These are phyloP conservation scores for Argyrosomus regius DNA, from an alignment of 2,797 vertebrate genomes.

Conservation along the genomic window DNA sequence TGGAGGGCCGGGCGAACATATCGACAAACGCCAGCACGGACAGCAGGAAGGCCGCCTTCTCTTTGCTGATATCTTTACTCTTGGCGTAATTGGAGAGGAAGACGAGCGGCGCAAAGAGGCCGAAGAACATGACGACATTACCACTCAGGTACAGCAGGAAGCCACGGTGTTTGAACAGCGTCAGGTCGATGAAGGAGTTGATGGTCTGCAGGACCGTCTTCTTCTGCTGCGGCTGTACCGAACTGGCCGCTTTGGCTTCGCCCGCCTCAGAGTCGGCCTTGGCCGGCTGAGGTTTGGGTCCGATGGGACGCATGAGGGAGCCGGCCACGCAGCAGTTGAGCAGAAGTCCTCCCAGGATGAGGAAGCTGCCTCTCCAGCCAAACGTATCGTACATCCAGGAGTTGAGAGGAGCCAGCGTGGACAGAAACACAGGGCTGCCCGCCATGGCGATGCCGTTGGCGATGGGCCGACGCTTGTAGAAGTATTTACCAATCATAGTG, in stretches of 20 bases:
- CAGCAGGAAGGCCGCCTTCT: slow-evolving; percentile 93
- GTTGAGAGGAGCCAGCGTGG: slow-evolving; percentile 94
- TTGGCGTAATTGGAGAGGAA: slow-evolving; percentile 97
- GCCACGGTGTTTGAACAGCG: slow-evolving; percentile 94
- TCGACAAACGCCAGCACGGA: slow-evolving; percentile 96
- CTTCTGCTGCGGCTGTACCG: slow-evolving; percentile 66
- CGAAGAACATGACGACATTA: slow-evolving; percentile 96
- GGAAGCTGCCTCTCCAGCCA: slow-evolving; percentile 97
- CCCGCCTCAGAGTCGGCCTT: slow-evolving; percentile 57
- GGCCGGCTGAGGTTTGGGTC: slow-evolving; percentile 80
- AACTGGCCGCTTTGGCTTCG: slow-evolving; percentile 22
- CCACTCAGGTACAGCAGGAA: slow-evolving; percentile 96
- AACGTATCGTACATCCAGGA: slow-evolving; percentile 92
- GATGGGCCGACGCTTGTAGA: slow-evolving; percentile 92
- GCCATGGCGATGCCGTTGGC: slow-evolving; percentile 98
- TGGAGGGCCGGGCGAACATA: slow-evolving; percentile 97
- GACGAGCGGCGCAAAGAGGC: slow-evolving; percentile 94
- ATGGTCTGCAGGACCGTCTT: slow-evolving; percentile 87
- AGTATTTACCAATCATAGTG: slow-evolving; percentile 99
- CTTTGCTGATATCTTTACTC: slow-evolving; percentile 90
- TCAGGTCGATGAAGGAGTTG: slow-evolving; percentile 94
- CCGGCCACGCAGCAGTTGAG: slow-evolving; percentile 98
- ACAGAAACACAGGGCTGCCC: slow-evolving; percentile 96
- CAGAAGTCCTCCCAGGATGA: slow-evolving; percentile 94
- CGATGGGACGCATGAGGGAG: slow-evolving; percentile 95